Evolutionary conservation across 2,797 vertebrate species (phyloP), one percentile per base, ranked within the genome.

Genomic region (Pseudopleuronectes americanus): DNA sequence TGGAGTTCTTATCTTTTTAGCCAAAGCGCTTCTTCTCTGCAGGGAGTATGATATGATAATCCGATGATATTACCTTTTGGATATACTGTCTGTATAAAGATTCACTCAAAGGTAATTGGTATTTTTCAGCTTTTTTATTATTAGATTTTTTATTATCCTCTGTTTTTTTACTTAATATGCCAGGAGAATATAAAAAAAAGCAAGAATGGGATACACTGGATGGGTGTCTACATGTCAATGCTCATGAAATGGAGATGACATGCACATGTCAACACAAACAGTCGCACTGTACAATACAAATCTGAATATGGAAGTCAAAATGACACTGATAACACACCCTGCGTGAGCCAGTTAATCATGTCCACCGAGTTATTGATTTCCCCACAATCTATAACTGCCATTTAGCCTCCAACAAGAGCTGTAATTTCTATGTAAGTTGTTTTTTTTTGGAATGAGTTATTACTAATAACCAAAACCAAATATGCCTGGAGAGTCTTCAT

Each of bases 41-140:
- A 45, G 76, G 70, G 65, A 75, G 80, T 80, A 64, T 84, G 71
- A 89, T 86, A 77, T 81, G 72, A 87, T 86, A 86, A 90, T 83
- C 72, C 57, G 1, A 24, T 62, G 70, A 86, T 87, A 91, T 88
- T 90, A 83, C 74, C 64, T 89, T 85, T 83, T 80, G 64, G 70
- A 84, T 83, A 74, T 60, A 73, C 55, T 79, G 64, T 76, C 77
- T 89, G 65, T 86, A 84, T 79, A 86, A 87, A 75, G 58, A 80
- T 81, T 82, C 58, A 63, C 58, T 83, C 69, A 67, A 31, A 80
- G 5, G 54, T 71, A 80, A 80, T 82, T 85, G 64, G 24, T 67
- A 45, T 81, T 77, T 78, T 76, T 61, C n/a, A 49, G 43, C 47
- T 17, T 28, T 41, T 33, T 41, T 4, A 21, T n/a, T 36, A 56